Base-by-base conservation (phyloP, 2,113 vertebrate species). In the Crocuta crocuta region DNA sequence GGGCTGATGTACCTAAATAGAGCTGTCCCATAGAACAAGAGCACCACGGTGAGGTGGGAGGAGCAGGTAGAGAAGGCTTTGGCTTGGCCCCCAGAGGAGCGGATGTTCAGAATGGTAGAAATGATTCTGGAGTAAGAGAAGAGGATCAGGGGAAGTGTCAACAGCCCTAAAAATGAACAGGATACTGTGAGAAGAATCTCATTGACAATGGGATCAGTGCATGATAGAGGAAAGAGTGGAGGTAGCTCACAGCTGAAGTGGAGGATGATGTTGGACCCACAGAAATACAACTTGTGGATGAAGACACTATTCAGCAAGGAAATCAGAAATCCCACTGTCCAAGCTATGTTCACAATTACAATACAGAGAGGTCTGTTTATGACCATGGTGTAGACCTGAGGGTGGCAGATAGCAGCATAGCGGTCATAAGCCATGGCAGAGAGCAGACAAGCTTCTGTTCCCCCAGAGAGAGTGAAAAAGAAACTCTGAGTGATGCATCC, bases 1-100 rank as follows among this genome's bases (percentile, higher is more conserved):
- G 92, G 95, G 16, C 86, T 95, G 43, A 95, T 68, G 88, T 94
- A 93, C 61, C 78, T 97, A 83, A 91, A 97, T 28, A 97, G 84
- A 43, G 63, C 39, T 0, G 16, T 96, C 23, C 84, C 97, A 76
- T 93, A 94, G 95, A 96, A 97, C 31, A 95, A 43, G 19, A 97
- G 45, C 65, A 98, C 89, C 33, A 96, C 70, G 0, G 63, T 58
- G 19, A 97, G 43, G 28, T 94, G 93, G 28, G 88, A 92, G 24
- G 83, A 73, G 4, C 86, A 90, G 81, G 79, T 92, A 13, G 65
- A 83, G 35, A 83, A 73, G 90, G 90, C 79, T 91, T 94, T 96
- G 86, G 31, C 70, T 84, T 83, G 31, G 13, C 50, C 12, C 28
- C 71, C 19, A 10, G 53, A 33, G 28, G 39, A 94, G 21, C 0